These are phyloP conservation scores for Tetrapedia diversipes DNA, from an alignment of 2,888 invertebrate species.

Conservation along the genomic window DNA sequence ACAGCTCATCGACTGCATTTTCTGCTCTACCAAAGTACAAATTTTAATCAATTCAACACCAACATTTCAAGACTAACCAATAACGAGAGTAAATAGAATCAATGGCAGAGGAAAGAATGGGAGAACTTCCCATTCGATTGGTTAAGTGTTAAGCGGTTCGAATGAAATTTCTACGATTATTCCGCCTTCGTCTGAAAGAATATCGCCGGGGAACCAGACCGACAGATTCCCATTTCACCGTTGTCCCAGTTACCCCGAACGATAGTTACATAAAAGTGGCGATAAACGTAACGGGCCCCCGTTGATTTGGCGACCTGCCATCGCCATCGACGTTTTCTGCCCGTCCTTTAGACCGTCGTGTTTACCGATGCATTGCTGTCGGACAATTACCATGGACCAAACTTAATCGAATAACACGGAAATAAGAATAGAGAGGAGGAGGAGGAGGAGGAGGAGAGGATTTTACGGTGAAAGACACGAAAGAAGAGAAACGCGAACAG, in stretches of 20 bases:
- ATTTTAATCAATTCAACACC: too few relatives aligned
- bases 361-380: conserved; percentile 41
- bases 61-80: too few relatives aligned
- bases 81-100: too few relatives aligned
- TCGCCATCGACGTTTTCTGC: conserved; percentile 43
- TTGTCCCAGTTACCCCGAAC: conserved; percentile 43
- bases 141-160: too few relatives aligned
- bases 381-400: conserved; percentile 39
- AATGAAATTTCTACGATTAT: not conserved
- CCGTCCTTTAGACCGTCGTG: not conserved
- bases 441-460: not conserved
- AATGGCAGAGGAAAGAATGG: too few relatives aligned
- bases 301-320: conserved; percentile 53
- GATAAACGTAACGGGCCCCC: conserved; percentile 42
- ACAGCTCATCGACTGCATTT: too few relatives aligned
- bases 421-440: not conserved
- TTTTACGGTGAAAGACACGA: not conserved
- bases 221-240: conserved; percentile 43
- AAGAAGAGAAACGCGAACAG: conserved; percentile 1
- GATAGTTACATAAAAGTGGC: conserved; percentile 41
- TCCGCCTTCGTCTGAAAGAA: not conserved
- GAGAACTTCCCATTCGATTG: too few relatives aligned
- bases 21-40: too few relatives aligned
- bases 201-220: conserved; percentile 22
- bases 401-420: conserved; percentile 35